Evolutionary conservation across 92 coral and sea anemone genomes (phyloP).

Genomic region (Scolanthus callimorphus): DNA sequence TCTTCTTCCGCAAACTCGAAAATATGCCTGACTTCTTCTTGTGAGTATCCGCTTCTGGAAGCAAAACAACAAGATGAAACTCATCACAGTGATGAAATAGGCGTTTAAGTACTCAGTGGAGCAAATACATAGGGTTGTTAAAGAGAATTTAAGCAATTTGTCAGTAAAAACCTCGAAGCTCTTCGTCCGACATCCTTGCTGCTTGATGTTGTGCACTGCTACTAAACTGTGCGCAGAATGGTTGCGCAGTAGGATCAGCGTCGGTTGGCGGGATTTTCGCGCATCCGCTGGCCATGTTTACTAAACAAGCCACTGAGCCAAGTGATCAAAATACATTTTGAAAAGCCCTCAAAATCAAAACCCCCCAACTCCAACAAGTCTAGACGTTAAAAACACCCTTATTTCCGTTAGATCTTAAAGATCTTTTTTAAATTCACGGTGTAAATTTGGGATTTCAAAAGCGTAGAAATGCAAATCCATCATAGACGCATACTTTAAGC

Average conservation of each 20-base stretch:
- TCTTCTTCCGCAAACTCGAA: slow-evolving; percentile 82
- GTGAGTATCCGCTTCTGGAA: slow-evolving; percentile 54
- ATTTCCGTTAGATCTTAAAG: no score
- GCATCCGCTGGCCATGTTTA: slow-evolving; percentile 37
- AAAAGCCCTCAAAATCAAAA: no score
- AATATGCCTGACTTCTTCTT: slow-evolving; percentile 84
- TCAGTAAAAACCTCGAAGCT: slow-evolving; percentile 74
- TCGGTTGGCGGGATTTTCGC: slow-evolving; percentile 70
- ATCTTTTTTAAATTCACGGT: no score
- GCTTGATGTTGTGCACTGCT: slow-evolving; percentile 42
- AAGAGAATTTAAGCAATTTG: slow-evolving; percentile 19
- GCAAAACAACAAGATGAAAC: slow-evolving; percentile 1
- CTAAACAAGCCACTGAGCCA: slow-evolving; percentile 26
- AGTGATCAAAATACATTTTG: slow-evolving; percentile 10
- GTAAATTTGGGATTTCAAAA: no score
- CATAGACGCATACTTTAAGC: not conserved
- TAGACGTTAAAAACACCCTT: no score
- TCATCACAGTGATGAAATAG: no score
- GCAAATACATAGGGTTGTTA: not conserved
- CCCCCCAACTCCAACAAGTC: no score
- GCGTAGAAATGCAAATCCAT: not conserved
- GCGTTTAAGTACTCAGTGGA: no score
- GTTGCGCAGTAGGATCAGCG: slow-evolving; percentile 80
- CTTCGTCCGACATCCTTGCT: slow-evolving; percentile 97
- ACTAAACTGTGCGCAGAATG: slow-evolving; percentile 72